Evolutionary conservation across 2,113 vertebrate genomes (phyloP), one percentile per base, ranked within the genome.

Genomic region (Corvus moneduloides): DNA sequence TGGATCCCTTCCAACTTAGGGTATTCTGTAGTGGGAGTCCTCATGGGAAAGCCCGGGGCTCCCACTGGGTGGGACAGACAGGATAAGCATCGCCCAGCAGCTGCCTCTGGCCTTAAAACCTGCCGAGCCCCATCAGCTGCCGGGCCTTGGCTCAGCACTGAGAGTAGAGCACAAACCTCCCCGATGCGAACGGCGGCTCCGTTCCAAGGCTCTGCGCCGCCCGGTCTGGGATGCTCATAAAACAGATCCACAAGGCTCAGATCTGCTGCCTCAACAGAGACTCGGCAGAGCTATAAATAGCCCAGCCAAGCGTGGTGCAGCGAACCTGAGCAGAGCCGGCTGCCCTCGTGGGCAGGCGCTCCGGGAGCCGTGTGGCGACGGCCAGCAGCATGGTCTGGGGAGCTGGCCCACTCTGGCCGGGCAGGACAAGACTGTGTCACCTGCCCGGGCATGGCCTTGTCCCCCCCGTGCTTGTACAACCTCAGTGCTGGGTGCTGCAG

Each of bases 211-310:
- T 78, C 74, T 67, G 58, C 2, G 5, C 91, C 52, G 90, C 73
- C 58, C 0, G 26, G 16, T 18, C 75, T 78, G 83, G 83, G 81
- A 58, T 71, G 82, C 79, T 96, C 75, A 5, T 62, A 7, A 52
- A 87, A 22, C 54, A 37, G 26, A 81, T 92, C 52, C 72, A 54
- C 49, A 22, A 6, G 77, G 30, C 66, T 85, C 73, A 44, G 81
- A 64, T 87, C 35, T 64, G 79, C 85, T 94, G 89, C 86, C 91
- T 94, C 79, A 58, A 39, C 73, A 84, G 74, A 78, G 59, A 24
- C 85, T 92, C 24, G 5, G 61, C 78, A 78, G 56, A 58, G 82
- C 86, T 95, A 96, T 88, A 96, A 95, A 96, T 92, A 94, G 79
- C 85, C 28, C 88, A 79, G 93, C 73, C 74, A 15, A 84, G 89